phyloP scores from a whole-genome alignment of 2,888 invertebrate species.

The Endotricha flammealis region DNA sequence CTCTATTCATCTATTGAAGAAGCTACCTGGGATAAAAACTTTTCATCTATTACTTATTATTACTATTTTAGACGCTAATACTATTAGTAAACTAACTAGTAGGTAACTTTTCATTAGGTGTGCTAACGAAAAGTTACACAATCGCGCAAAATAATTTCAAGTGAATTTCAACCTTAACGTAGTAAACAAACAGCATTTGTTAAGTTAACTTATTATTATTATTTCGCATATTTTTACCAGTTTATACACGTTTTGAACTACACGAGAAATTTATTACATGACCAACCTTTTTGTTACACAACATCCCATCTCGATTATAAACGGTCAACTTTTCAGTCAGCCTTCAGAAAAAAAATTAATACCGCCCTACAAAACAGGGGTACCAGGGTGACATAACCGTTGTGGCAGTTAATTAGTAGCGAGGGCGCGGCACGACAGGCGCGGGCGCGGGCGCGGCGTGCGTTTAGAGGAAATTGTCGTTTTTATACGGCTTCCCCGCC shows the following conservation, averaged over 20 bases:
- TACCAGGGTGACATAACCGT: constrained; percentile 76
- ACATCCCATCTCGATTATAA: constrained; percentile 13
- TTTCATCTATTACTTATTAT: too few relatives aligned
- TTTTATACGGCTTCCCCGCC: constrained; percentile 73
- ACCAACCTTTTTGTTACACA: constrained; percentile 8
- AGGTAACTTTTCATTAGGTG: too few relatives aligned
- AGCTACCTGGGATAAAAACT: too few relatives aligned
- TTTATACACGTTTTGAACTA: constrained; percentile 1
- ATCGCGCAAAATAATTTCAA: too few relatives aligned
- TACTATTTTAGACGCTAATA: too few relatives aligned
- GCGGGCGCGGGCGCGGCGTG: constrained; percentile 70
- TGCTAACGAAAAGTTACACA: too few relatives aligned
- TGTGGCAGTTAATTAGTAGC: constrained; percentile 73
- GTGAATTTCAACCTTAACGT: too few relatives aligned
- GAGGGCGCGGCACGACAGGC: constrained; percentile 71
- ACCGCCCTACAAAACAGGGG: constrained; percentile 56
- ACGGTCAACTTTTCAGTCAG: constrained; percentile 37
- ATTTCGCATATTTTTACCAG: not conserved
- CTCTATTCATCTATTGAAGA: too few relatives aligned
- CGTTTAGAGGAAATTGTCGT: constrained; percentile 76
- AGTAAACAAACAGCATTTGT: too few relatives aligned
- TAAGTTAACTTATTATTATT: too few relatives aligned
- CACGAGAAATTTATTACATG: constrained; percentile 8
- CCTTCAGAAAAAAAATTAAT: constrained; percentile 47
- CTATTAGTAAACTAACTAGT: too few relatives aligned